Evolutionary conservation across 2,113 vertebrate genomes (phyloP).

Genomic region (Lucifuga dentata): DNA sequence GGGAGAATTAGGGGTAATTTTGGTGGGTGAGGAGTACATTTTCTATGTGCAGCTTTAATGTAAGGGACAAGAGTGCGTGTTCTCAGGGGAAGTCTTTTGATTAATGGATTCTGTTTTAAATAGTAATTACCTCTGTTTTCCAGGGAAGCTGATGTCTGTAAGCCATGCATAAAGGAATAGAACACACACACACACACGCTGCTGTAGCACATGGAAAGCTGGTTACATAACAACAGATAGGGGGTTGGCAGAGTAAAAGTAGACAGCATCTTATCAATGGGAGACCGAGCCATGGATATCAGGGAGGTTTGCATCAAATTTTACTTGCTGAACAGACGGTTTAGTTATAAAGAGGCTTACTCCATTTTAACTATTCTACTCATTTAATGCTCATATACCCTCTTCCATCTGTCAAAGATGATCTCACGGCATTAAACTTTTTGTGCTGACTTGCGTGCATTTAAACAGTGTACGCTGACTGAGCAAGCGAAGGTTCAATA

Average conservation of each 20-base stretch:
- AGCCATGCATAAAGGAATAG: background rate
- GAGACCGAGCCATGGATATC: slow-evolving; percentile 3
- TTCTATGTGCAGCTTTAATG: slow-evolving; percentile 9
- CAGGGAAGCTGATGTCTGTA: background rate
- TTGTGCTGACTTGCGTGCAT: too few species aligned
- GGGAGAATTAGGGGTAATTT: too few species aligned
- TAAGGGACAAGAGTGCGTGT: background rate
- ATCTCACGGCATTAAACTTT: too few species aligned
- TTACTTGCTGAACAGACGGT: background rate
- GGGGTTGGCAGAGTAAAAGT: slow-evolving; percentile 17
- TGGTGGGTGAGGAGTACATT: too few species aligned
- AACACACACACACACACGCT: background rate
- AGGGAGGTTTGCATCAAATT: background rate
- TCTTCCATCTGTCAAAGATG: background rate
- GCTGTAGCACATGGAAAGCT: background rate
- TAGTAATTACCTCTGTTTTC: slow-evolving; percentile 24
- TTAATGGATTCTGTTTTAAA: slow-evolving; percentile 46
- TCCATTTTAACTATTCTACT: background rate
- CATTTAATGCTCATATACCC: background rate
- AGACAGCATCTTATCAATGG: slow-evolving; percentile 25
- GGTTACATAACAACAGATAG: slow-evolving; percentile 43
- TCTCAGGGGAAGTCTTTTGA: slow-evolving; percentile 3
- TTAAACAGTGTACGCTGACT: too few species aligned
- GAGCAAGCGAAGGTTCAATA: too few species aligned
- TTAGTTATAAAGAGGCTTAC: too few species aligned